Conservation (phyloP, 2,888 invertebrate genomes). For the Leptopilina myrica region DNA sequence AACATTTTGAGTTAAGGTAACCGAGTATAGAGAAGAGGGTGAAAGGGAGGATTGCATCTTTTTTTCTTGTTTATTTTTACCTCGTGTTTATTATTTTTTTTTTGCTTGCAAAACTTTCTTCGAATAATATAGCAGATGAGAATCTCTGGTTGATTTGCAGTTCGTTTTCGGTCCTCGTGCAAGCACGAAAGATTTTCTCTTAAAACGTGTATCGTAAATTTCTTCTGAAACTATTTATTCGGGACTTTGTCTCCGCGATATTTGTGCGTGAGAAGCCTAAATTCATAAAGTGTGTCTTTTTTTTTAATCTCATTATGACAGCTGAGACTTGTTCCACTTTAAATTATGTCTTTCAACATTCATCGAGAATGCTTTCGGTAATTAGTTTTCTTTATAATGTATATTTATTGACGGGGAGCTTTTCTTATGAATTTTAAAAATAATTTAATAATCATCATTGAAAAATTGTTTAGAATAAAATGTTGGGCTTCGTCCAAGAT, state of each 20-base stretch:
- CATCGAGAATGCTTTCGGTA: conserved; percentile 73
- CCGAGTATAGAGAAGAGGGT: conserved; percentile 29
- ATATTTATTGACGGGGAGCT: neutral
- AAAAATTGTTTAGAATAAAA: too few relatives aligned
- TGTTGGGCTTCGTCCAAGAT: too few relatives aligned
- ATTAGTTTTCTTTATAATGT: conserved; percentile 44
- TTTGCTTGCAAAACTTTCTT: conserved; percentile 43
- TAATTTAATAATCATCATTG: too few relatives aligned
- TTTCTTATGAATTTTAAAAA: too few relatives aligned
- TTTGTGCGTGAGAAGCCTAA: neutral
- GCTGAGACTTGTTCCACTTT: conserved; percentile 62
- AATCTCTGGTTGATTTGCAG: conserved; percentile 51
- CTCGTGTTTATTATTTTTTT: conserved; percentile 42
- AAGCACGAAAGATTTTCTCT: conserved; percentile 48
- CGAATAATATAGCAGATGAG: conserved; percentile 52
- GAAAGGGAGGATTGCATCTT: conserved; percentile 53
- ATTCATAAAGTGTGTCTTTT: neutral
- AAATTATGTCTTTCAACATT: conserved; percentile 73
- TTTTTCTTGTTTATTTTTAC: conserved; percentile 20
- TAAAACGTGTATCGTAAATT: too few relatives aligned
- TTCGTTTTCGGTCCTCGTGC: conserved; percentile 53
- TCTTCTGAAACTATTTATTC: neutral
- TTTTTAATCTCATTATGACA: conserved; percentile 54
- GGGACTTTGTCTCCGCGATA: neutral
- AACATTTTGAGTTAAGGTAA: conserved; percentile 41